Base-by-base conservation (phyloP, 2,113 vertebrate species). In the Macrotus californicus region DNA sequence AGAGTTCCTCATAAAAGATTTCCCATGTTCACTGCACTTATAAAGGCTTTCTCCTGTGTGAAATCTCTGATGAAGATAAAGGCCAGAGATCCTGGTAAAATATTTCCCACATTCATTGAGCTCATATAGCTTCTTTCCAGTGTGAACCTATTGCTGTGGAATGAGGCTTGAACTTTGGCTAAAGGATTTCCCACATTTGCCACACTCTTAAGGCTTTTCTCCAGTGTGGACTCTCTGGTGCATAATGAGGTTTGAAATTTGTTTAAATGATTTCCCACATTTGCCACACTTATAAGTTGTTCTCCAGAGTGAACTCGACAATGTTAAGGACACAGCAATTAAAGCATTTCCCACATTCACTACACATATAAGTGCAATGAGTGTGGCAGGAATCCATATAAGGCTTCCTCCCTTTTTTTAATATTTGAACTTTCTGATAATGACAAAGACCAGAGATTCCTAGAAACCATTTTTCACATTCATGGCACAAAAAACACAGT, bases 51-150 rank as follows among this genome's bases (percentile, higher is more conserved):
- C 83, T 22, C 96, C 94, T 0, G 92, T 93, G 34, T 97, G 97
- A 56, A 82, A 61, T 43, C 82, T 96, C 76, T 92, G 67, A 72
- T 97, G 97, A 24, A 61, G 5, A 70, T 59, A 77, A 93, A 75
- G 15, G 41, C 48, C 4, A 39, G 72, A 93, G 29, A 73, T 95
- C 29, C 81, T 77, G 2, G 56, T 82, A 59, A 97, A 97, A 8
- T 85, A 82, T 48, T 96, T 94, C 80, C 95, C 94, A 46, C 97
- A 98, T 97, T 98, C 72, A 95, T 98, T 93, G n/a, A 97, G 97
- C 2, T 90, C n/a, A 61, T 96, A 96, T 1, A 95, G 89, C 26
- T 72, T 95, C 29, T 96, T 89, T 16, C 96, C 96, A 0, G 88
- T 95, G 56, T 98, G 97, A 72, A 79, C 54, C 36, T 70, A 95